Conservation (phyloP, 2,888 invertebrate genomes). For the Eupithecia tripunctaria region DNA sequence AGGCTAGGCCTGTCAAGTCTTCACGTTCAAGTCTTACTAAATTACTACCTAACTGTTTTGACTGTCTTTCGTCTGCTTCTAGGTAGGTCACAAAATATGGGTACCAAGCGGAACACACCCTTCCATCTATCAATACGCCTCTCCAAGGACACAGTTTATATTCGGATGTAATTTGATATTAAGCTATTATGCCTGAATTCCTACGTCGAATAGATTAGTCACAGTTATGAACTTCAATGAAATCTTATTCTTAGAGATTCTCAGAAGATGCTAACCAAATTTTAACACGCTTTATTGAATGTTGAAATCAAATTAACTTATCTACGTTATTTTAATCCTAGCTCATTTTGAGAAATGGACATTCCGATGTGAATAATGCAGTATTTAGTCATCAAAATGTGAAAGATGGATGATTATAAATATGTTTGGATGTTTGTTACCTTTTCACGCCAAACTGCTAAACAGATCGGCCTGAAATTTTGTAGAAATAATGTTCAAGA, state of each 20-base stretch:
- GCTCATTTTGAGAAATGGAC: background rate
- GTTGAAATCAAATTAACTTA: background rate
- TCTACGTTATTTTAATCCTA: background rate
- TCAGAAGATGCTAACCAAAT: background rate
- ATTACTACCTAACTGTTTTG: background rate
- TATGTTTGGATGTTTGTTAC: too few species aligned
- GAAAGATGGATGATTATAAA: too few species aligned
- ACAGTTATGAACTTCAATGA: conserved; percentile 36
- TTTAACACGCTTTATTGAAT: background rate
- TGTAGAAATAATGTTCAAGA: too few species aligned
- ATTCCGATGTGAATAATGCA: background rate
- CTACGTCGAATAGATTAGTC: conserved; percentile 51
- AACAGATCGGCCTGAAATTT: too few species aligned
- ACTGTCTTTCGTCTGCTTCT: too few species aligned
- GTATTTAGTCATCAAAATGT: too few species aligned
- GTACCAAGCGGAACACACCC: conserved; percentile 22
- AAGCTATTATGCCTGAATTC: conserved; percentile 43
- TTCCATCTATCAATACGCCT: conserved; percentile 28
- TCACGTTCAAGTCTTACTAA: too few species aligned
- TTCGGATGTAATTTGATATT: conserved; percentile 44
- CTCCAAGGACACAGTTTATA: conserved; percentile 49
- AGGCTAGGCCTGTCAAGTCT: too few species aligned
- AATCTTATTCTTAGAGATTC: conserved; percentile 21
- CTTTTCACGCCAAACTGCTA: too few species aligned
- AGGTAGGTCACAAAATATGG: background rate